A percentile compares a stretch with the other conserved stretches of the same genome.
Conservation (phyloP, 53 echinoderm and acorn worm species). For the Patiria pectinifera region DNA sequence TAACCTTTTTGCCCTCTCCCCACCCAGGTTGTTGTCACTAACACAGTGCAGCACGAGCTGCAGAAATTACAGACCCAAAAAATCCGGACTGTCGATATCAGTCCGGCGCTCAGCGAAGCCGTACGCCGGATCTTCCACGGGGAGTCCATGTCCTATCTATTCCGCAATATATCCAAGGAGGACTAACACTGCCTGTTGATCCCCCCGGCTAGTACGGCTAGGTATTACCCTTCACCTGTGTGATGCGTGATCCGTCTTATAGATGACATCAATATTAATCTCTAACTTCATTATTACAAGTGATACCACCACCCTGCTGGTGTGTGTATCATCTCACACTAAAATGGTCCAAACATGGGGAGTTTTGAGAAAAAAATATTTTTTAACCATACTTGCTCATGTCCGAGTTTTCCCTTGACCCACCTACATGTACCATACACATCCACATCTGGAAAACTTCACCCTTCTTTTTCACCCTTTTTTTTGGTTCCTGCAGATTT, state of each 20-base stretch:
- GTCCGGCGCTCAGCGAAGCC: conserved; percentile 83
- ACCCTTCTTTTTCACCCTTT: no score
- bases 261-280: not conserved
- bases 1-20: conserved; percentile 15
- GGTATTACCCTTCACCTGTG: conserved; percentile 10
- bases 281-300: not conserved
- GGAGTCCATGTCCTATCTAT: conserved; percentile 98
- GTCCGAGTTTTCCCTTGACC: no score
- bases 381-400: no score
- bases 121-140: conserved; percentile 92
- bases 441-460: no score
- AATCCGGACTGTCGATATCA: conserved; percentile 90
- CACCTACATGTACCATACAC: no score
- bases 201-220: not conserved
- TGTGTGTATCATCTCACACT: not conserved
- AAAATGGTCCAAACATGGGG: not conserved
- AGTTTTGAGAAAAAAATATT: no score
- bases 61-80: conserved; percentile 92
- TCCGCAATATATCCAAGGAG: conserved; percentile 93
- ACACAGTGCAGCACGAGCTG: conserved; percentile 89
- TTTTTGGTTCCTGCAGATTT: no score
- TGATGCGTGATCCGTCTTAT: not conserved
- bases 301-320: not conserved
- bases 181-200: conserved; percentile 62
- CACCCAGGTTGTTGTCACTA: conserved; percentile 88